Conservation (phyloP, 1,140 invertebrate genomes). For the Hycleus phaleratus region DNA sequence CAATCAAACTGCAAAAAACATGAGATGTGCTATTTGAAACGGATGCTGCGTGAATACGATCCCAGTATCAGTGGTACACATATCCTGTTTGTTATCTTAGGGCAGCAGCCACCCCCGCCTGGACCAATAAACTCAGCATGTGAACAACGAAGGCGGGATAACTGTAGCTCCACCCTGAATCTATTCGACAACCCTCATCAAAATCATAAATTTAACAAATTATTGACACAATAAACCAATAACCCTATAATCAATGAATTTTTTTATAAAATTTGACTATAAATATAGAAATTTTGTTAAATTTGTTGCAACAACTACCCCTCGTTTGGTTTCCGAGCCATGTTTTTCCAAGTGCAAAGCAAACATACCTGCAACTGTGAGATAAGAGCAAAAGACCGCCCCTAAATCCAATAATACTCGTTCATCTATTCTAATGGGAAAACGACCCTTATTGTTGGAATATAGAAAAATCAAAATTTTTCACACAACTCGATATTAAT, state of each 20-base stretch:
- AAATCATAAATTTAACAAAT: too few relatives aligned
- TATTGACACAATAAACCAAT: too few relatives aligned
- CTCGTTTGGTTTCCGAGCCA: neutral
- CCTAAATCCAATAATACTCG: slow-evolving; percentile 5
- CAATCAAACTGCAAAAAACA: too few relatives aligned
- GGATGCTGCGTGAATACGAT: too few relatives aligned
- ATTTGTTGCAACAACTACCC: too few relatives aligned
- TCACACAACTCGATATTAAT: neutral
- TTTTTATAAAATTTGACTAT: too few relatives aligned
- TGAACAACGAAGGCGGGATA: slow-evolving; percentile 10
- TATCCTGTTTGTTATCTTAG: slow-evolving; percentile 32
- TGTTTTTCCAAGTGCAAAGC: slow-evolving; percentile 13
- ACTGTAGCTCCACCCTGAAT: slow-evolving; percentile 16
- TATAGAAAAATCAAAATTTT: neutral
- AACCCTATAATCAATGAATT: too few relatives aligned
- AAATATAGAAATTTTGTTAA: too few relatives aligned
- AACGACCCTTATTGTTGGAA: neutral
- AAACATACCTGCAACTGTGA: slow-evolving; percentile 15
- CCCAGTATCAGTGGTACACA: slow-evolving; percentile 7
- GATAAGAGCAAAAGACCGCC: slow-evolving; percentile 9
- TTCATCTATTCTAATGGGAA: too few relatives aligned
- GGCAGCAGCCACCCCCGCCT: slow-evolving; percentile 27
- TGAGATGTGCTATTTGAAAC: too few relatives aligned
- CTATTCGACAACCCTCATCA: too few relatives aligned
- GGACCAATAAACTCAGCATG: slow-evolving; percentile 22